Evolutionary conservation across 2,888 invertebrate species (phyloP).

Genomic region (Psylliodes chrysocephalus): DNA sequence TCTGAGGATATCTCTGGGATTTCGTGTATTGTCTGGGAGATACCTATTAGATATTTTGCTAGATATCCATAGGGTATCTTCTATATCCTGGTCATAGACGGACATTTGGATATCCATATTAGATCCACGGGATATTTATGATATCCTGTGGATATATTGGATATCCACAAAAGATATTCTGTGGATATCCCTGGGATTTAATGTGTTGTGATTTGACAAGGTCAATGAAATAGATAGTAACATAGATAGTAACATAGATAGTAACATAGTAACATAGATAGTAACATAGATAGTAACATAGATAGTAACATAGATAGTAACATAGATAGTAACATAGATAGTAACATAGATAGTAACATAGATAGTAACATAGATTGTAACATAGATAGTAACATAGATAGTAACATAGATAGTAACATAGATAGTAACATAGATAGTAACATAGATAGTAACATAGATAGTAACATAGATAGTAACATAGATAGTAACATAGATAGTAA

Average conservation of each 20-base stretch:
- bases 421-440: slow-evolving; percentile 6
- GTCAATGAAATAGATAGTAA: too few species aligned
- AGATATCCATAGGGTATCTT: too few species aligned
- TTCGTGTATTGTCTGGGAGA: too few species aligned
- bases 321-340: slow-evolving; percentile 6
- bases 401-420: slow-evolving; percentile 6
- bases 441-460: slow-evolving; percentile 6
- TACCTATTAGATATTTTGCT: too few species aligned
- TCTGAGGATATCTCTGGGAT: too few species aligned
- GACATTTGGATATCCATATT: too few species aligned
- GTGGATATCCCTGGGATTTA: too few species aligned
- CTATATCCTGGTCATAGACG: too few species aligned
- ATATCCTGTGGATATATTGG: too few species aligned
- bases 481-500: slow-evolving; percentile 6
- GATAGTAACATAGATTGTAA: slow-evolving; percentile 6
- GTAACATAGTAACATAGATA: slow-evolving; percentile 6
- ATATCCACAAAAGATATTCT: too few species aligned
- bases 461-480: slow-evolving; percentile 6
- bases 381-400: slow-evolving; percentile 6
- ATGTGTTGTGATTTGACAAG: too few species aligned
- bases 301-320: slow-evolving; percentile 6
- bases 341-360: slow-evolving; percentile 6
- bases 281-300: slow-evolving; percentile 6
- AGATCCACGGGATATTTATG: too few species aligned
- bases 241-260: slow-evolving; percentile 6